A percentile compares a stretch with the other conserved stretches of the same genome.
phyloP scores from a whole-genome alignment of 2,113 vertebrate genomes.

The Carollia perspicillata region DNA sequence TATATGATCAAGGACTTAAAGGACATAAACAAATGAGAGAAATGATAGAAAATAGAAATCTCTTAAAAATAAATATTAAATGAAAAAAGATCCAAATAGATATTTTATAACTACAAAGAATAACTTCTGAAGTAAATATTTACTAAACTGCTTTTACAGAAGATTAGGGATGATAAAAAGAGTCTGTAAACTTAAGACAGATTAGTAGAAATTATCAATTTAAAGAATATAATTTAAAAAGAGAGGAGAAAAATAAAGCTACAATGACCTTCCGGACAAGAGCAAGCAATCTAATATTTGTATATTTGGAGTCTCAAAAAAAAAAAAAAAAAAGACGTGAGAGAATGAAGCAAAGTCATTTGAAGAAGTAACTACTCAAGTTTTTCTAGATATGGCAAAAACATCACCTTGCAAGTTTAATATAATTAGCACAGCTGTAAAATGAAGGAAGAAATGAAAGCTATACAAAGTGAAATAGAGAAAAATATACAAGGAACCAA shows the following conservation, averaged over 20 bases:
- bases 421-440: too few relatives aligned
- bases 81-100: not conserved
- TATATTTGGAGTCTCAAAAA: not conserved
- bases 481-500: too few relatives aligned
- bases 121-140: conserved; percentile 6
- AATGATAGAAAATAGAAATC: not conserved
- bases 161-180: not conserved
- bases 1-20: not conserved
- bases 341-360: not conserved
- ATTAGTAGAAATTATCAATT: not conserved
- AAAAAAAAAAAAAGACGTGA: not conserved
- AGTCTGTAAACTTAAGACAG: not conserved
- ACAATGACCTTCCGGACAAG: not conserved
- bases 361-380: not conserved
- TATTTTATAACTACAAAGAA: not conserved
- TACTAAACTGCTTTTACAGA: not conserved
- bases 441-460: too few relatives aligned
- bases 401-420: not conserved
- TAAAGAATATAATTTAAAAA: not conserved
- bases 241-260: not conserved
- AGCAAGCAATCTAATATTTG: not conserved
- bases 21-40: not conserved
- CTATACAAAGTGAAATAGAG: too few relatives aligned
- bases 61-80: not conserved
- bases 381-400: not conserved